These are phyloP conservation scores for Philereme vetulata DNA, from an alignment of 2,888 invertebrate species.

Conservation along the genomic window DNA sequence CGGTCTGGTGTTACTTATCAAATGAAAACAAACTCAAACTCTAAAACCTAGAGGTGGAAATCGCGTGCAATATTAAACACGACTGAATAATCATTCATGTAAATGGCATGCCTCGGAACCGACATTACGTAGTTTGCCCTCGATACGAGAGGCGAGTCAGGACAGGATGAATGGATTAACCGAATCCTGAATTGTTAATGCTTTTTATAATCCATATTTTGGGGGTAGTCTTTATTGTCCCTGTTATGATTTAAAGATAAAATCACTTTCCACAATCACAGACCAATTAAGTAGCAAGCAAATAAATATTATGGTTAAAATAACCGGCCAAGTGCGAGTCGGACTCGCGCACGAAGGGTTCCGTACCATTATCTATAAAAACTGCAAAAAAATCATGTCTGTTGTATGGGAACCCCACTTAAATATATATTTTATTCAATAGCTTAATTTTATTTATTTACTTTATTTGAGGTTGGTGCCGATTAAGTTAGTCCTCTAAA, in stretches of 20 bases:
- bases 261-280: not conserved
- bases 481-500: too few species aligned
- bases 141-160: conserved; percentile 60
- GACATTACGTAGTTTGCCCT: conserved; percentile 70
- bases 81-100: conserved; percentile 75
- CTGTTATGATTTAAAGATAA: not conserved
- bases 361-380: too few species aligned
- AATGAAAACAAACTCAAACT: conserved; percentile 48
- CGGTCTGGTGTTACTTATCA: conserved; percentile 41
- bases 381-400: too few species aligned
- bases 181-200: conserved; percentile 58
- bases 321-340: too few species aligned
- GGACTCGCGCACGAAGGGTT: too few species aligned
- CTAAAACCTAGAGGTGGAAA: conserved; percentile 44
- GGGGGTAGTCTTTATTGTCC: conserved; percentile 1
- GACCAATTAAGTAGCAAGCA: too few species aligned
- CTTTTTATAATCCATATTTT: conserved; percentile 47
- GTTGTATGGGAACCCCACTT: too few species aligned
- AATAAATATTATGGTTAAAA: too few species aligned
- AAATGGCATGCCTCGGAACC: conserved; percentile 71
- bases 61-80: conserved; percentile 41
- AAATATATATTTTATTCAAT: too few species aligned
- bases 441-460: too few species aligned
- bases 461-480: too few species aligned
- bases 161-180: conserved; percentile 67